Conservation (phyloP, 2,888 invertebrate species). For the Cataglyphis albicans region DNA sequence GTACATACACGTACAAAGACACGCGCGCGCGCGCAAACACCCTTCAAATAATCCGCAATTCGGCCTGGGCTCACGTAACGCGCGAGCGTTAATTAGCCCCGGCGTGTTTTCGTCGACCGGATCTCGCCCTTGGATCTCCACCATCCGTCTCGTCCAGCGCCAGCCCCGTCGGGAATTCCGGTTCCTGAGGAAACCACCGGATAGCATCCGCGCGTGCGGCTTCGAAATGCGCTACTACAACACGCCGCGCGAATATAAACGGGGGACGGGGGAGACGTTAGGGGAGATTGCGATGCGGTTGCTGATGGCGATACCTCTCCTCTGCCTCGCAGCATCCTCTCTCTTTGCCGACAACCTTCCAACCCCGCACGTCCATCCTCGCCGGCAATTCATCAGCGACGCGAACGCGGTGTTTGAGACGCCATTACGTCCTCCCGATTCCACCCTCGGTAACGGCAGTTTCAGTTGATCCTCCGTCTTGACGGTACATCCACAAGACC, state of each 20-base stretch:
- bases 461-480: constrained; percentile 61
- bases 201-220: constrained; percentile 44
- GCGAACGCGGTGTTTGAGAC: constrained; percentile 69
- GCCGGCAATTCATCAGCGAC: constrained; percentile 65
- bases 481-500: constrained; percentile 2
- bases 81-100: constrained; percentile 75
- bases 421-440: constrained; percentile 64
- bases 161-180: constrained; percentile 65
- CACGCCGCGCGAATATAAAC: constrained; percentile 51
- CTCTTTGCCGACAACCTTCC: constrained; percentile 58
- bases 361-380: constrained; percentile 61
- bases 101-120: constrained; percentile 71
- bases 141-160: constrained; percentile 25
- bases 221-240: constrained; percentile 41
- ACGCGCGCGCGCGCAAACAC: not conserved
- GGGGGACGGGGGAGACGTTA: too few relatives aligned
- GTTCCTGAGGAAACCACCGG: constrained; percentile 72
- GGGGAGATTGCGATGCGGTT: not conserved
- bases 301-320: constrained; percentile 4
- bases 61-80: constrained; percentile 65
- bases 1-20: not conserved
- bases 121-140: constrained; percentile 21
- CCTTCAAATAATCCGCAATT: constrained; percentile 66
- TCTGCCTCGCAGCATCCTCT: constrained; percentile 18
- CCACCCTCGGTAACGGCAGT: constrained; percentile 47